Evolutionary conservation across 2,888 invertebrate genomes (phyloP), one percentile per base, ranked within the genome.

Genomic region (Proisotoma minuta): DNA sequence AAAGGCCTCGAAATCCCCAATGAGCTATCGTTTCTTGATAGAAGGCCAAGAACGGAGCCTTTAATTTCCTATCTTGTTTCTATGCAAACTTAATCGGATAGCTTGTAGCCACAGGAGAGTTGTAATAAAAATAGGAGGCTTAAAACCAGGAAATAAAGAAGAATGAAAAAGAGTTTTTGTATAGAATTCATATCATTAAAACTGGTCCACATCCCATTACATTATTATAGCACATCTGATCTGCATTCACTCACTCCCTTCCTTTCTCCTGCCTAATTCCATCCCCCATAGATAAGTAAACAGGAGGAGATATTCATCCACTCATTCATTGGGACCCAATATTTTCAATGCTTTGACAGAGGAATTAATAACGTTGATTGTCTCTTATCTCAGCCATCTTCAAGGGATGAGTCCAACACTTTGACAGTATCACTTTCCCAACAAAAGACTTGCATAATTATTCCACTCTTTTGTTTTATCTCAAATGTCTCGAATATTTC

Each of bases 11-110:
- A 66, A 70, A 63, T 70, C 72, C 72, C 72, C 62, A 63, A 61
- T 69, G 72, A 69, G 70, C 72, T 70, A 72, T 70, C 69, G 69
- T 69, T 69, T 72, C 69, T 69, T 70, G 70, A 72, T 72, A 66
- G 70, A 70, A 70, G 68, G 66, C 67, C 66, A 66, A 64, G 70
- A 66, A 66, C 54, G 59, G 62, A 63, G 58, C 65, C 70, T 69
- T 70, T 72, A 72, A 72, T 72, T 72, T 72, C 66, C 70, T 72
- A 69, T 63, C 69, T 65, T 70, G 68, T 66, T 64, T 66, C 66
- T 65, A 68, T 68, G 66, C 63, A 68, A 68, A 71, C 71, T 67
- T 70, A 72, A 72, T 70, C 69, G 70, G 69, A 63, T 66, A 60
- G 48, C 57, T 58, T 69, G 70, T n/a, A n/a, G n/a, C 72, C 71